A percentile compares a stretch with the other conserved stretches of the same genome.
phyloP scores from a whole-genome alignment of 2,888 invertebrate species.

The Charanyca ferruginea region DNA sequence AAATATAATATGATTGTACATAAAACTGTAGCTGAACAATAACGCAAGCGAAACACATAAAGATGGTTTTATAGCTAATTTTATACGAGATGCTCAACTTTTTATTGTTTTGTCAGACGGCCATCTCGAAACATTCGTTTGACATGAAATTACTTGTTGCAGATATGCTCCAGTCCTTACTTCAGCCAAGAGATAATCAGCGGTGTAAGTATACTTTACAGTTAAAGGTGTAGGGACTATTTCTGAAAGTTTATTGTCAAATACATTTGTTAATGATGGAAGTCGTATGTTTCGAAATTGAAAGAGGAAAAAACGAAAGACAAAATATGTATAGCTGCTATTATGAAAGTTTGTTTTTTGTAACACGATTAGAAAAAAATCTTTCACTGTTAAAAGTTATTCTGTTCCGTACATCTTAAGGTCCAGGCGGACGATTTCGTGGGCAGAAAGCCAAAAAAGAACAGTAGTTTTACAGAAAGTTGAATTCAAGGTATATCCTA shows the following conservation, averaged over 20 bases:
- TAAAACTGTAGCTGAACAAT: conserved; percentile 5
- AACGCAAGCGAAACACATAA: conserved; percentile 32
- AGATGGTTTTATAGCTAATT: conserved; percentile 28
- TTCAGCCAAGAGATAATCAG: conserved; percentile 88
- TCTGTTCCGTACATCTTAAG: too few relatives aligned
- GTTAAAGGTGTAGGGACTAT: conserved; percentile 22
- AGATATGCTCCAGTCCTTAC: conserved; percentile 90
- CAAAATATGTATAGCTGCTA: too few relatives aligned
- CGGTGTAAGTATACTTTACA: conserved; percentile 79
- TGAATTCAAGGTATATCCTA: neutral
- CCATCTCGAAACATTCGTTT: conserved; percentile 31
- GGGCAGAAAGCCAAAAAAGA: neutral
- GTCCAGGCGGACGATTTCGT: too few relatives aligned
- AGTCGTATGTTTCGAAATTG: neutral
- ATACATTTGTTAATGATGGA: neutral
- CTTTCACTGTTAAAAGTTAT: too few relatives aligned
- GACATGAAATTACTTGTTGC: conserved; percentile 74
- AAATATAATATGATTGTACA: conserved; percentile 19
- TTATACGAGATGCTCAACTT: conserved; percentile 28
- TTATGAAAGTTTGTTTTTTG: too few relatives aligned
- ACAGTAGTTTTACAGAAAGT: neutral
- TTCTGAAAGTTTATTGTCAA: conserved; percentile 1
- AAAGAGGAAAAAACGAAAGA: conserved; percentile 4
- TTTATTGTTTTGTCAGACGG: conserved; percentile 13
- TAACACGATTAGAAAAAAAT: too few relatives aligned